Evolutionary conservation across 2,113 vertebrate genomes (phyloP).

Genomic region (Aviceda subcristata): DNA sequence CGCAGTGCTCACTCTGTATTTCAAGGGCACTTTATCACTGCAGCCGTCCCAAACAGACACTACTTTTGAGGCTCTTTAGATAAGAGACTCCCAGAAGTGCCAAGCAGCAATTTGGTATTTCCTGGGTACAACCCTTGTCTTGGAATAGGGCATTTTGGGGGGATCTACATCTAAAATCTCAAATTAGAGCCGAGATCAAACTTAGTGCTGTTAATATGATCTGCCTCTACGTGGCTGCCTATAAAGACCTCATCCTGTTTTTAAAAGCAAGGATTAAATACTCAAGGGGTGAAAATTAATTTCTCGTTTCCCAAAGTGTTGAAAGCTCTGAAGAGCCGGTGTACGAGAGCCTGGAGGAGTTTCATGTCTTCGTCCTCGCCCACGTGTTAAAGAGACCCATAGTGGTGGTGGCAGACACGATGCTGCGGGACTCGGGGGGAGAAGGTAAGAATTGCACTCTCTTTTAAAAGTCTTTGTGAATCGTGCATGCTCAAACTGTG

Average conservation of each 20-base stretch:
- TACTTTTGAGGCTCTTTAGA: background rate
- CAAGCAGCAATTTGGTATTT: fast-evolving
- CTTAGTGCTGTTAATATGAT: fast-evolving
- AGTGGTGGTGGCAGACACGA: conserved; percentile 96
- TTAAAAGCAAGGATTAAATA: fast-evolving
- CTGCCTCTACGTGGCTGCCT: fast-evolving
- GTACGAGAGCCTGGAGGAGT: conserved; percentile 96
- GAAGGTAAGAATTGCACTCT: conserved; percentile 76
- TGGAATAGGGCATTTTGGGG: background rate
- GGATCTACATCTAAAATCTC: background rate
- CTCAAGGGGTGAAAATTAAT: fast-evolving
- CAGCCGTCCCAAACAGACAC: background rate
- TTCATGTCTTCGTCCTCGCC: conserved; percentile 94
- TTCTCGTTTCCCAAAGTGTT: conserved; percentile 53
- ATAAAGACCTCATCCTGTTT: fast-evolving
- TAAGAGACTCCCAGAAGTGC: background rate
- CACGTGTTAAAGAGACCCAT: conserved; percentile 91
- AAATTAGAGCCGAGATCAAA: background rate
- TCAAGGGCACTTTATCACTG: fast-evolving
- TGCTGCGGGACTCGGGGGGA: conserved; percentile 95
- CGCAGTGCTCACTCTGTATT: fast-evolving
- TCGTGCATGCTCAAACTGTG: fast-evolving
- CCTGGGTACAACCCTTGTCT: background rate
- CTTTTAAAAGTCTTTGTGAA: background rate
- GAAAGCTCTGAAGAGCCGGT: conserved; percentile 92